These are phyloP conservation scores for Neomorphus geoffroyi DNA, from an alignment of 2,797 vertebrate genomes.

Conservation along the genomic window DNA sequence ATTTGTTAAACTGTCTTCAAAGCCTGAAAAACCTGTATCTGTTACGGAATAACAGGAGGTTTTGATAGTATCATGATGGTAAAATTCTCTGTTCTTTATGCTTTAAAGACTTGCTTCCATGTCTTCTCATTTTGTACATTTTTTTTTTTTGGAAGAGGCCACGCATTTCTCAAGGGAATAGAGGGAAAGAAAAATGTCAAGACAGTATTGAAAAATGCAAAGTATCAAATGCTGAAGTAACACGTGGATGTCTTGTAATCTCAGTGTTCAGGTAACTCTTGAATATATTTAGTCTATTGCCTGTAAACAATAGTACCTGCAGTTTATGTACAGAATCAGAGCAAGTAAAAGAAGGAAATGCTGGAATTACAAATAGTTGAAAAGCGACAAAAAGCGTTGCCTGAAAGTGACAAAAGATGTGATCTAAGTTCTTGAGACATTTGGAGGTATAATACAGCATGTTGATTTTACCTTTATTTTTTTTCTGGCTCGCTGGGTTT, in stretches of 20 bases:
- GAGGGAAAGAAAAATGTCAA: background rate
- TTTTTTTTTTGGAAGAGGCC: background rate
- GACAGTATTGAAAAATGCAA: background rate
- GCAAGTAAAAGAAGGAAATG: background rate
- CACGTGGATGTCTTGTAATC: background rate
- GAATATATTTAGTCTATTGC: background rate
- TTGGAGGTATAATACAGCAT: background rate
- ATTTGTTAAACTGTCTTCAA: background rate
- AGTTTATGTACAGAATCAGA: background rate
- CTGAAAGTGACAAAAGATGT: background rate
- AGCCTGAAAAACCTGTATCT: background rate
- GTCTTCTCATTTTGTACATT: accelerated
- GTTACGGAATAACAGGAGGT: background rate
- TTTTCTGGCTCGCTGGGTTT: background rate
- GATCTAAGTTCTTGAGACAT: background rate
- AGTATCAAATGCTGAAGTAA: background rate
- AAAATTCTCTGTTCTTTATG: background rate
- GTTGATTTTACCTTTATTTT: background rate
- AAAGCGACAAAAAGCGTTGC: background rate
- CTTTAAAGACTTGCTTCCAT: background rate
- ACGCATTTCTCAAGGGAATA: background rate
- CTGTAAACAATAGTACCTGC: background rate
- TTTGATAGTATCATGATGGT: background rate
- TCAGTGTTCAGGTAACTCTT: background rate
- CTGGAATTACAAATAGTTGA: background rate